Evolutionary conservation across 1,140 invertebrate genomes (phyloP).

Genomic region (Drosophila guanche): DNA sequence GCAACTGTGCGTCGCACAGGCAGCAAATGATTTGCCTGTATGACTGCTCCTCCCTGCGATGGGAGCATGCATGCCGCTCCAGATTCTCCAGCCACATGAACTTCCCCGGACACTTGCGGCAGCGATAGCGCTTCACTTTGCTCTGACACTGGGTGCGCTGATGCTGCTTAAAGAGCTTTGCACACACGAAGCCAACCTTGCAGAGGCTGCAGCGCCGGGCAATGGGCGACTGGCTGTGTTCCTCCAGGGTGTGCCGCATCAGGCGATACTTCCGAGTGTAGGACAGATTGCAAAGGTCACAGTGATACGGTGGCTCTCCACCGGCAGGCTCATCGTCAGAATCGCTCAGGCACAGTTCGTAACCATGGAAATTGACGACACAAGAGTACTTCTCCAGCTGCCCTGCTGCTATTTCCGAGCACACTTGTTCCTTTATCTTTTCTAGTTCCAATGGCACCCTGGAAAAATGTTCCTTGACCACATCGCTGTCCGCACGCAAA

Average conservation of each 20-base stretch:
- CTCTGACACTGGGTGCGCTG: conserved; percentile 58
- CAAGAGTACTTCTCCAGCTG: conserved; percentile 48
- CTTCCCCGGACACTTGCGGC: conserved; percentile 67
- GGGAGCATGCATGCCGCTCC: conserved; percentile 51
- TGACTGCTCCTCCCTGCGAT: conserved; percentile 4
- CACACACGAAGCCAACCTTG: conserved; percentile 66
- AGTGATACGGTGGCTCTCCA: conserved; percentile 41
- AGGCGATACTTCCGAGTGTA: conserved; percentile 60
- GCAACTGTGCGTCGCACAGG: conserved; percentile 44
- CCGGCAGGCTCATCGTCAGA: conserved; percentile 58
- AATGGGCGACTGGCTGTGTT: conserved; percentile 37
- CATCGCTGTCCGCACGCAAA: conserved; percentile 49
- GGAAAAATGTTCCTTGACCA: conserved; percentile 49
- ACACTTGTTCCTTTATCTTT: conserved; percentile 40
- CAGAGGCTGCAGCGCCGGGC: conserved; percentile 61
- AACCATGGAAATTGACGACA: conserved; percentile 67
- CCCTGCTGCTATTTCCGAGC: conserved; percentile 44
- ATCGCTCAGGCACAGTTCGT: conserved; percentile 67
- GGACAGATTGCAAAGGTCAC: conserved; percentile 36
- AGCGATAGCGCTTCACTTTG: conserved; percentile 46
- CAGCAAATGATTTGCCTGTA: conserved; percentile 48
- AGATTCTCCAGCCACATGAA: conserved; percentile 76
- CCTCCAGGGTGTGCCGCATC: conserved; percentile 59
- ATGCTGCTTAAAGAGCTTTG: conserved; percentile 53
- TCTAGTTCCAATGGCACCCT: conserved; percentile 22